Percentiles rank a stretch among this genome's conserved stretches.
Conservation (phyloP, 2,797 vertebrate species). For the Balearica regulorum region DNA sequence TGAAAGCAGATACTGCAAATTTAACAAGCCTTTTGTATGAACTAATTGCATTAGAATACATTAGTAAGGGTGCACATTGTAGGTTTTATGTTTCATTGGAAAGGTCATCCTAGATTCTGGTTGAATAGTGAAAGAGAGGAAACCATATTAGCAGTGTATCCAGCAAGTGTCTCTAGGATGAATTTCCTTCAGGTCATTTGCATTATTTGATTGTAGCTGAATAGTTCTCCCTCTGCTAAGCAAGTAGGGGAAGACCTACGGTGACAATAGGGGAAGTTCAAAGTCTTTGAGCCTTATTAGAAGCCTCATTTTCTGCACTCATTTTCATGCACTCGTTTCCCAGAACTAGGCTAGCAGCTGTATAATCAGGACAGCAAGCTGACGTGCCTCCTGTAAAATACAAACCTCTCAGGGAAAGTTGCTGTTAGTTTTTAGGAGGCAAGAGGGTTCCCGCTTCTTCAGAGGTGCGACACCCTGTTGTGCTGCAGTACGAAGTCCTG, state of each 20-base stretch:
- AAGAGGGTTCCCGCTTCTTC: not conserved
- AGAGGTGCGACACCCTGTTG: not conserved
- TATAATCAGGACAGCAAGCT: slow-evolving; percentile 61
- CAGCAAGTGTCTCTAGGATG: slow-evolving; percentile 68
- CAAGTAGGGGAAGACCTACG: slow-evolving; percentile 65
- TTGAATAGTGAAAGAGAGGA: slow-evolving; percentile 83
- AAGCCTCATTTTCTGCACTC: slow-evolving; percentile 70
- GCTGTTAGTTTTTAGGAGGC: slow-evolving; percentile 16
- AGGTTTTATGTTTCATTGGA: slow-evolving; percentile 87
- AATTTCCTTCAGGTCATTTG: slow-evolving; percentile 75
- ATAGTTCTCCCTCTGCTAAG: slow-evolving; percentile 66
- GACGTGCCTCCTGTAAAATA: slow-evolving; percentile 46
- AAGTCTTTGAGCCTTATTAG: slow-evolving; percentile 66
- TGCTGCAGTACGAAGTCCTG: not conserved
- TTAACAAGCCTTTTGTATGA: slow-evolving; percentile 93
- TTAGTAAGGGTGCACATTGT: slow-evolving; percentile 85
- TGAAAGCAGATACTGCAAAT: slow-evolving; percentile 81
- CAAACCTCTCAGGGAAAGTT: slow-evolving; percentile 10
- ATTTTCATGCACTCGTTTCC: slow-evolving; percentile 52
- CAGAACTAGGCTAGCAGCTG: slow-evolving; percentile 68
- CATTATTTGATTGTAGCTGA: slow-evolving; percentile 74
- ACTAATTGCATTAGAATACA: slow-evolving; percentile 95
- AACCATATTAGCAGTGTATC: slow-evolving; percentile 73
- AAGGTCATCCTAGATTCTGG: slow-evolving; percentile 84
- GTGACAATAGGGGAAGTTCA: slow-evolving; percentile 71